Evolutionary conservation across 2,888 invertebrate genomes (phyloP).

Genomic region (Chorisops tibialis): DNA sequence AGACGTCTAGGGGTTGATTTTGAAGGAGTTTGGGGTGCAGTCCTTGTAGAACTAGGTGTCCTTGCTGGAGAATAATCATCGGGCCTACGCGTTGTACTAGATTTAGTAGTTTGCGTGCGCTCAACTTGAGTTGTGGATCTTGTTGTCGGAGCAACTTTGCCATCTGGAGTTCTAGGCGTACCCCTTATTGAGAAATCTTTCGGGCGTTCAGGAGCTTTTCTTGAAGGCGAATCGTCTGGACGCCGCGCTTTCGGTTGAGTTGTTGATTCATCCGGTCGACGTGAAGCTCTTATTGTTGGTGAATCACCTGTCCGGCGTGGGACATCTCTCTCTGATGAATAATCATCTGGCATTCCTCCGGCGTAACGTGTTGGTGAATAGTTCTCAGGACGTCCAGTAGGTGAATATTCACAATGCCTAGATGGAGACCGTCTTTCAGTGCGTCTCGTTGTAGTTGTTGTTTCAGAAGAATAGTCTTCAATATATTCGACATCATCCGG

Average conservation of each 20-base stretch:
- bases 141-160: neutral
- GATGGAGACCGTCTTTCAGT: neutral
- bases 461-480: neutral
- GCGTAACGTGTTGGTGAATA: neutral
- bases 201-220: neutral
- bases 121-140: neutral
- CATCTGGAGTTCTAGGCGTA: neutral
- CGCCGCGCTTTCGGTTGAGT: neutral
- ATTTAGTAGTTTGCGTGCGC: no score
- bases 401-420: conserved; percentile 13
- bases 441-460: neutral
- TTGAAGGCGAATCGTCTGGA: conserved; percentile 21
- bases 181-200: no score
- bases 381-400: conserved; percentile 30
- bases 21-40: neutral
- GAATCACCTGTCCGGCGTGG: conserved; percentile 14
- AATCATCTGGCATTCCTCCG: conserved; percentile 11
- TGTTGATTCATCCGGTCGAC: conserved; percentile 29
- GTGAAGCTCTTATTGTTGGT: conserved; percentile 26
- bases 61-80: conserved; percentile 1
- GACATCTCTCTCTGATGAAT: conserved; percentile 28
- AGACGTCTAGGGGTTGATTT: neutral
- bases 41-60: neutral
- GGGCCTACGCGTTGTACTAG: neutral
- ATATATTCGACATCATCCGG: conserved; percentile 37